Conservation (phyloP, 2,797 vertebrate species). For the Netta rufina region DNA sequence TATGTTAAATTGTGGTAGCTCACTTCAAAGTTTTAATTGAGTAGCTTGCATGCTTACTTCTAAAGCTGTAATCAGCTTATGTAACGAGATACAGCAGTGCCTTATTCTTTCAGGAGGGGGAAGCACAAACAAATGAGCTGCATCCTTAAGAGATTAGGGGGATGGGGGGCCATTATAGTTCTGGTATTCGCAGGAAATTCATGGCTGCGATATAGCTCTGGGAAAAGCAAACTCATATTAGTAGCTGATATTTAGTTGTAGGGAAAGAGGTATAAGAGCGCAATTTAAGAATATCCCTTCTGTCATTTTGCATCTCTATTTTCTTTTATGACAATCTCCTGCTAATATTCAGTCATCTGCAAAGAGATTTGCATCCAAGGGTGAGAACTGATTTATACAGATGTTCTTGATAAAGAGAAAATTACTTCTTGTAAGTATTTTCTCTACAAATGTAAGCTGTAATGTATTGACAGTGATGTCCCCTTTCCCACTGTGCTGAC, state of each 20-base stretch:
- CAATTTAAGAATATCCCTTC: neutral
- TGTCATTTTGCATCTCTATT: neutral
- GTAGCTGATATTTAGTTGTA: neutral
- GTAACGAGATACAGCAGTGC: neutral
- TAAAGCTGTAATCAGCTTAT: neutral
- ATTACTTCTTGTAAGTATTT: constrained; percentile 25
- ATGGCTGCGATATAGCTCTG: neutral
- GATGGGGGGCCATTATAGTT: neutral
- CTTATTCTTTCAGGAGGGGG: neutral
- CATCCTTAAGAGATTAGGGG: neutral
- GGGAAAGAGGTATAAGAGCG: neutral
- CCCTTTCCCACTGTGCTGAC: neutral
- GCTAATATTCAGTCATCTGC: neutral
- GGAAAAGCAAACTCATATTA: neutral
- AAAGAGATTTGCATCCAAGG: neutral
- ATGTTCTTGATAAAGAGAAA: neutral
- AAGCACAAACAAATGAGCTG: neutral
- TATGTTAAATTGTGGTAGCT: neutral
- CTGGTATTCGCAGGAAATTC: neutral
- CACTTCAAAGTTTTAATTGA: neutral
- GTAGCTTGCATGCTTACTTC: neutral
- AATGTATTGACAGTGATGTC: neutral
- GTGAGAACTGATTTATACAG: neutral
- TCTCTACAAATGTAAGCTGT: neutral
- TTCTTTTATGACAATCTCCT: neutral